These are phyloP conservation scores for Solenopsis invicta DNA, from an alignment of 1,140 invertebrate genomes.

Conservation along the genomic window DNA sequence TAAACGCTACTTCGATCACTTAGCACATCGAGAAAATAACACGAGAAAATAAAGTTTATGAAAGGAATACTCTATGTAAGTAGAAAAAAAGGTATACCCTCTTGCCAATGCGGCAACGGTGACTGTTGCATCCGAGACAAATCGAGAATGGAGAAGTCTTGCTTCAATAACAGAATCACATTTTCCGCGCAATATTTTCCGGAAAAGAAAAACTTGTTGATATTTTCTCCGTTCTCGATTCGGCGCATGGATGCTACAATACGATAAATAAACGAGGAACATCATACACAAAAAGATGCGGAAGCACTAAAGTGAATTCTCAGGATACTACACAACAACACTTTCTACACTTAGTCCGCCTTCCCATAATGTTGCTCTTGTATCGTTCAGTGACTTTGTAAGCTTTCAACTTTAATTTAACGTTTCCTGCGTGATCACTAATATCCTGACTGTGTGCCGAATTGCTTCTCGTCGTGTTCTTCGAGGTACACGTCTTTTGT, in stretches of 20 bases:
- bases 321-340: slow-evolving; percentile 83
- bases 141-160: slow-evolving; percentile 24
- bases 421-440: slow-evolving; percentile 68
- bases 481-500: slow-evolving; percentile 66
- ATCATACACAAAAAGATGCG: slow-evolving; percentile 54
- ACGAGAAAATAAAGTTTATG: slow-evolving; percentile 16
- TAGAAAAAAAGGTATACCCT: slow-evolving; percentile 31
- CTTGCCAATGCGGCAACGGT: not conserved
- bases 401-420: slow-evolving; percentile 78
- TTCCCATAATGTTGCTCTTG: slow-evolving; percentile 77
- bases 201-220: not conserved
- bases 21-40: slow-evolving; percentile 11
- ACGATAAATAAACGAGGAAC: slow-evolving; percentile 66
- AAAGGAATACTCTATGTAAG: slow-evolving; percentile 50
- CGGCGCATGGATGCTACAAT: not conserved
- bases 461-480: slow-evolving; percentile 77
- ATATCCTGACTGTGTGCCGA: slow-evolving; percentile 80
- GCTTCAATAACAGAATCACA: not conserved
- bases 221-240: slow-evolving; percentile 4
- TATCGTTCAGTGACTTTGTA: slow-evolving; percentile 80
- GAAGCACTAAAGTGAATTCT: slow-evolving; percentile 28
- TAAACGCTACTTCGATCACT: slow-evolving; percentile 13
- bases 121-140: not conserved
- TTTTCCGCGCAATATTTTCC: slow-evolving; percentile 12
- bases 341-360: slow-evolving; percentile 78